Base-by-base conservation (phyloP, 1,140 invertebrate genomes). In the Sycophaga agraensis region DNA sequence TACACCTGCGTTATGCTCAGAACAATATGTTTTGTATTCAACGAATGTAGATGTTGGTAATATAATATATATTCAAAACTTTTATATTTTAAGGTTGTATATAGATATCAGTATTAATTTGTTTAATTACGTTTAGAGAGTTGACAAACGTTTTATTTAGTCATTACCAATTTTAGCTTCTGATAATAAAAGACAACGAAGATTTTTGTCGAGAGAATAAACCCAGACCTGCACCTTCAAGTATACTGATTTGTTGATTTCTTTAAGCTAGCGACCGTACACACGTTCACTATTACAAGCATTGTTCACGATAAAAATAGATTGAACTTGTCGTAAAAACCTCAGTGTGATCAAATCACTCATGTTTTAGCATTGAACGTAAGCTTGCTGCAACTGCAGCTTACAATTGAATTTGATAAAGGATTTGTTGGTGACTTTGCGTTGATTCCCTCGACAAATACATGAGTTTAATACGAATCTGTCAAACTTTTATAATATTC, bases 101-200 rank as follows among this genome's bases (percentile, higher is more conserved):
- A 59, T 64, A 56, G 40, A 59, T 34, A 34, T 51, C 57, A 64
- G 57, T 59, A 64, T 64, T 59, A 64, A 59, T 49, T 59, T 31
- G 31, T 54, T 58, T 64, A 54, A 58, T 37, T 62, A 55, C 17
- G 22, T 31, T 49, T 28, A 21, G 14, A 45, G 26, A 57, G 19
- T 34, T n/a, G 7, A 49, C 45, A 59, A 59, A 49, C 58, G n/a
- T 54, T 53, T 48, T 49, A 46, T 14, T 16, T 58, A 57, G 34
- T 46, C 28, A 48, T 31, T 24, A 49, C 24, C 21, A 42, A 42
- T 54, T 42, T 31, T 35, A 51, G 49, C 21, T 31, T 60, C 53
- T 37, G 58, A 53, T 53, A 53, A 22, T 21, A 24, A 11, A 49
- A 17, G n/a, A 56, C 26, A 53, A 45, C 49, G 22, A 48, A 39